These are phyloP conservation scores for Gyrodactylus salaris DNA, from an alignment of 1,140 invertebrate genomes.

Conservation along the genomic window DNA sequence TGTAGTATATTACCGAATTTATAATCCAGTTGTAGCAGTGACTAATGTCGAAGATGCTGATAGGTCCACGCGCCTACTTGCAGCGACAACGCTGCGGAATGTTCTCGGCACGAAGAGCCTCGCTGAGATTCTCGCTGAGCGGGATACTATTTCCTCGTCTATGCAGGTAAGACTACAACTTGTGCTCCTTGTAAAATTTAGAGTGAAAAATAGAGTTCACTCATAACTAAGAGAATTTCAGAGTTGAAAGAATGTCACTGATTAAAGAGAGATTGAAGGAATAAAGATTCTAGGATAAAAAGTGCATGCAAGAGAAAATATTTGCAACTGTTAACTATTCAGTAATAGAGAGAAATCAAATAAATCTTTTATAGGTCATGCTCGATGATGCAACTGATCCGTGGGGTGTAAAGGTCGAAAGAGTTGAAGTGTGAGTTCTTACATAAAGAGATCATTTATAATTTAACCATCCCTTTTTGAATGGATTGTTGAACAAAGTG, in stretches of 20 bases:
- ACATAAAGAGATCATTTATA: background rate
- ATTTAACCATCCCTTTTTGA: background rate
- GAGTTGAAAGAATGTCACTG: background rate
- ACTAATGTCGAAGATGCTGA: conserved; percentile 84
- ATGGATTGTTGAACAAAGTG: too few relatives aligned
- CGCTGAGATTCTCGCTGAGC: conserved; percentile 6
- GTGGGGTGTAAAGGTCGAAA: conserved; percentile 64
- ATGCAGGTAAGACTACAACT: conserved; percentile 1
- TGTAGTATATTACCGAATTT: conserved; percentile 52
- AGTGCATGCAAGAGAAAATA: background rate
- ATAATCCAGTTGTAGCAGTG: conserved; percentile 71
- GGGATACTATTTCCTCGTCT: background rate
- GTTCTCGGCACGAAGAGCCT: conserved; percentile 7
- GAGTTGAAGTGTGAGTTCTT: conserved; percentile 62
- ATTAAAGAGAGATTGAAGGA: background rate
- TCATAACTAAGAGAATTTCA: background rate
- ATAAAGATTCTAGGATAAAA: background rate
- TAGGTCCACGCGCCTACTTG: conserved; percentile 23
- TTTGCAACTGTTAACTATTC: background rate
- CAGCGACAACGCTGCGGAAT: conserved; percentile 15
- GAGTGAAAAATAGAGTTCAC: too few relatives aligned
- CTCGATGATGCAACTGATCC: conserved; percentile 54
- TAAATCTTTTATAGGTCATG: background rate
- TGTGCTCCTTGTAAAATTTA: background rate
- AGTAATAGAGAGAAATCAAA: background rate